Base-by-base conservation (phyloP, 2,797 vertebrate genomes). In the Cirrhinus mrigala region DNA sequence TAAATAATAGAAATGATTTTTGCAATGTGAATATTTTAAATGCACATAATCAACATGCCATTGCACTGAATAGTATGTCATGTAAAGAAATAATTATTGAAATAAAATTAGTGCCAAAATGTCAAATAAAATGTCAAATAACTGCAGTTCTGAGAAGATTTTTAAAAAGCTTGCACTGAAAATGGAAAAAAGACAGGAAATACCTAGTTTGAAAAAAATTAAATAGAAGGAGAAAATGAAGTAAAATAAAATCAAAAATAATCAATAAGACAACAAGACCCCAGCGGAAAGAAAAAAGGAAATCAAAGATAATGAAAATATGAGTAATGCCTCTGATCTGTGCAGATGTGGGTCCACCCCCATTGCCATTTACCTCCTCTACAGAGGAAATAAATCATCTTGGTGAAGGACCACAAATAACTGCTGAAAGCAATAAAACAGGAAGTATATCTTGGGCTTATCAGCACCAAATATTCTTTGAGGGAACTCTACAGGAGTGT, bases 111-210 rank as follows among this genome's bases (percentile, higher is more conserved):
- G 22, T 75, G 27, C 0, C 52, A 90, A 92, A 93, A 96, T 94
- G 11, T 22, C 62, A 80, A 94, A 95, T 94, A 90, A 92, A 93
- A 96, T 94, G 11, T 22, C 62, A 80, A 94, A 95, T 94, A 91
- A 90, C 90, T 93, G 88, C 91, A 88, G 92, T 92, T 94, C 77
- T 92, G 85, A 75, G 29, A 76, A 20, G 22, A 95, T 94, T 93
- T 94, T 58, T 40, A 83, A 92, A 94, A 94, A 92, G 92, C 94
- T 40, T 56, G 54, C 54, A 87, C 74, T 12, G 46, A 14, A 60
- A 27, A 15, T 27, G 4, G 2, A 62, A 44, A 44, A 58, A 27
- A 27, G 4, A 24, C 3, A 37, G 2, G 10, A 48, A 40, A 22
- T 60, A 78, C 22, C 14, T 54, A 62, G 1, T 50, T 58, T 62